Base-by-base conservation (phyloP, 2,888 invertebrate genomes). In the Diarsia dahlii region DNA sequence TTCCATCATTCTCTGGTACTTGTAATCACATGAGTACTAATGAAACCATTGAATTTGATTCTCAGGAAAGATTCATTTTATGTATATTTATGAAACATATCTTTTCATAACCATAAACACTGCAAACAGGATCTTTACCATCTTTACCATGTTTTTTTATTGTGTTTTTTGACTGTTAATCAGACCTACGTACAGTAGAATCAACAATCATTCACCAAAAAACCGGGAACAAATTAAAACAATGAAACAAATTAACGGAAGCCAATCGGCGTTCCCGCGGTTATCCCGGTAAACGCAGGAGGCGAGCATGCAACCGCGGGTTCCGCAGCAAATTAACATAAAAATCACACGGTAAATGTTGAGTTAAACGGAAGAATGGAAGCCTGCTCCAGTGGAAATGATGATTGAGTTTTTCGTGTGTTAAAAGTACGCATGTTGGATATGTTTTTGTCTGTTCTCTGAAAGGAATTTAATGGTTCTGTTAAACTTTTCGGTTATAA, bases 301-400 rank as follows among this genome's bases (percentile, higher is more conserved):
- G 69, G 72, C 80, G 76, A 74, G 73, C 76, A 65, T 72, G 76
- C 68, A 64, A 70, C 78, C 76, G 79, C 87, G 74, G 75, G 13
- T 72, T 72, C 85, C 87, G 71, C 88, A 76, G 71, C 76, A 74
- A 82, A 88, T 88, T 88, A 86, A 87, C 85, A 85, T 84, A 81
- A 87, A 88, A 88, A 88, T 88, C 87, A 86, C 84, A 75, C 75
- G 64, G 85, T 71, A 81, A 83, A 78, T 76, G 79, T 72, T 76
- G 82, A 66, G 77, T 87, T 82, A 80, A 86, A 87, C 80, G 74
- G 71, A 85, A 75, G 75, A 86, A 86, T 80, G 77, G 69, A 74
- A 62, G 56, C 46, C 52, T 58, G 71, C 56, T 82, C 65, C 67
- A 80, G 67, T 75, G 75, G 66, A 85, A 87, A 74, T 65, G 34